Conservation (phyloP, 23 tunicate species). For the Pegea sp. region DNA sequence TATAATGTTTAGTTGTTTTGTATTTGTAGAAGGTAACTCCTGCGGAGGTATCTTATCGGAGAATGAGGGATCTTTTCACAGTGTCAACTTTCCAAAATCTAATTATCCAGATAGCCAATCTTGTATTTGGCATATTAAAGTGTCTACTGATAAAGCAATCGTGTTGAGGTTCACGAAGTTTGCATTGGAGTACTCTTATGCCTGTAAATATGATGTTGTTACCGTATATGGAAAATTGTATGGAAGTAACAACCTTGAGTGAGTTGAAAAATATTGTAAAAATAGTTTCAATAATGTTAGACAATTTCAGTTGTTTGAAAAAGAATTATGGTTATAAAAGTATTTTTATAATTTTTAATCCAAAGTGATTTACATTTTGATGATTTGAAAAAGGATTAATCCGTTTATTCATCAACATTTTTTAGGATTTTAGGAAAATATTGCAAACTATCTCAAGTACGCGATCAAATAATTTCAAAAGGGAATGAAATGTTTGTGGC, state of each 20-base stretch:
- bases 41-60: slow-evolving; percentile 55
- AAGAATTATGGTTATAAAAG: neutral
- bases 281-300: neutral
- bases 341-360: slow-evolving; percentile 1
- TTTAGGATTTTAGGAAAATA: slow-evolving; percentile 37
- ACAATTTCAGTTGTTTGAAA: neutral
- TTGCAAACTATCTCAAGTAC: slow-evolving; percentile 24
- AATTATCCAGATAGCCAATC: slow-evolving; percentile 47
- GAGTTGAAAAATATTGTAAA: neutral
- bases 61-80: slow-evolving; percentile 37
- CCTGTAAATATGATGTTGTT: slow-evolving; percentile 52
- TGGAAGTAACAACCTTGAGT: slow-evolving; percentile 6
- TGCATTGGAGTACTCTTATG: slow-evolving; percentile 30
- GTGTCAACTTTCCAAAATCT: slow-evolving; percentile 60
- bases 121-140: slow-evolving; percentile 57
- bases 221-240: slow-evolving; percentile 24
- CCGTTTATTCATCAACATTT: no score
- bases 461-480: slow-evolving; percentile 15
- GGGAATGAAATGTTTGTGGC: slow-evolving; percentile 65
- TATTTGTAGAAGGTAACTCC: slow-evolving; percentile 25
- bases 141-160: slow-evolving; percentile 8
- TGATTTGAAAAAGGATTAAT: no score
- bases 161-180: slow-evolving; percentile 22
- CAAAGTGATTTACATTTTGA: neutral
- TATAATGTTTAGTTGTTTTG: no score